Evolutionary conservation across 2,113 vertebrate genomes (phyloP), one percentile per base, ranked within the genome.

Genomic region (Platycercus adscitus): DNA sequence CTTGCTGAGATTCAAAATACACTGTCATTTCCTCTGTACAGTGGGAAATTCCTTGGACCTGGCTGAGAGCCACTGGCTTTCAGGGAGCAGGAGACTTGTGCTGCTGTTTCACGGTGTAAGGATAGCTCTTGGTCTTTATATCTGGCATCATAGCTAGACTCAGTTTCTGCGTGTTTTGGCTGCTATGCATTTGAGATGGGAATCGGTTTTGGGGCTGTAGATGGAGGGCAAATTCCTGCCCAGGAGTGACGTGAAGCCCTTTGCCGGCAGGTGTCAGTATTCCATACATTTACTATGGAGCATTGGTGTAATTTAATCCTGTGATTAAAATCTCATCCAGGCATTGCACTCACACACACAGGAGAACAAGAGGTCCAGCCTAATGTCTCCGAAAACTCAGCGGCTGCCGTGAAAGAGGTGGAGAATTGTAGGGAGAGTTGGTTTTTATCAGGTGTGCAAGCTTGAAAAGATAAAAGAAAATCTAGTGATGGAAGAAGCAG

Each of bases 231-330:
- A 7, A 43, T 76, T 91, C 23, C 33, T n/a, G 56, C 66, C 77
- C 70, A 21, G 71, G 41, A 68, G 24, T 69, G 63, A 86, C 24
- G 6, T 47, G 43, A 86, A 68, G 17, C 39, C 64, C 46, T 24
- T 90, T 85, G 72, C 97, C 97, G 68, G 96, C 87, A 98, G 98
- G 81, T 97, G 97, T 91, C 98, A 96, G 95, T 53, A 71, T 97
- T 93, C 93, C 84, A 93, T 95, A 79, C n/a, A 89, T 72, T 88
- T 93, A 41, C 65, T 77, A 6, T 65, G 61, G 53, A 91, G 31
- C 25, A 10, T 10, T 31, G 58, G 33, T 75, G 78, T 60, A 13
- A 78, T 88, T 86, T 81, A 5, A 19, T 52, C 39, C 25, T 47
- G 1, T 35, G 29, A 75, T 83, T 87, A 50, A 86, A 49, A 56